Base-by-base conservation (phyloP, 2,888 invertebrate species). In the Diplazon laetatorius region DNA sequence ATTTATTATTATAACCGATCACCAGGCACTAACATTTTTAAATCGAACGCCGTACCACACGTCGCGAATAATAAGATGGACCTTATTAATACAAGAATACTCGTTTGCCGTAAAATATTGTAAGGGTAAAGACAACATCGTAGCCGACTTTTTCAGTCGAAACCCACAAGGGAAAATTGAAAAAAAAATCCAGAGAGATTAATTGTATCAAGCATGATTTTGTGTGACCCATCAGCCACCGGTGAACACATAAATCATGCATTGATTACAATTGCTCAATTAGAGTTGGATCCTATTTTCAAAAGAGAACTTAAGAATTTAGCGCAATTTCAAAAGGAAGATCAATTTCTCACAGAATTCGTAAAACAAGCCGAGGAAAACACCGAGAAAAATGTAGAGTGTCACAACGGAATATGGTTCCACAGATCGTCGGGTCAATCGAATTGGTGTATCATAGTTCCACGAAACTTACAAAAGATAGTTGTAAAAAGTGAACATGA, bases 1-100 rank as follows among this genome's bases (percentile, higher is more conserved):
- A 2, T 79, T 79, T 63, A 16, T 66, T 5, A 68, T 80, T 14
- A 46, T 77, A 0, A 78, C 78, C 4, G 78, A 80, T 30, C 76
- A 80, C 39, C 6, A 80, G 12, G 46, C 52, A 0, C 22, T 80
- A 0, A 71, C 63, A 0, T 77, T 75, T 60, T 39, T 74, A n/a
- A 20, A 59, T 3, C 10, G 20, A 9, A 57, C 74, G 0, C 37
- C 52, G 1, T 80, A 22, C 68, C 16, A 59, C 37, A 66, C 20
- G 12, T 59, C 75, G 1, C n/a, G 71, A n/a, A 39, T 79, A 2
- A 16, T 42, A 0, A 9, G 75, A 2, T 80, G 80, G 75, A 18
- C 10, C 20, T 30, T 80, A 4, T 16, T 25, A 12, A 46, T 72
- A 2, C 80, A 78, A 22, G 69, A 78, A 14, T 80, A 71, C 44